Base-by-base conservation (phyloP, 2,888 invertebrate species). In the Microdon myrmicae region DNA sequence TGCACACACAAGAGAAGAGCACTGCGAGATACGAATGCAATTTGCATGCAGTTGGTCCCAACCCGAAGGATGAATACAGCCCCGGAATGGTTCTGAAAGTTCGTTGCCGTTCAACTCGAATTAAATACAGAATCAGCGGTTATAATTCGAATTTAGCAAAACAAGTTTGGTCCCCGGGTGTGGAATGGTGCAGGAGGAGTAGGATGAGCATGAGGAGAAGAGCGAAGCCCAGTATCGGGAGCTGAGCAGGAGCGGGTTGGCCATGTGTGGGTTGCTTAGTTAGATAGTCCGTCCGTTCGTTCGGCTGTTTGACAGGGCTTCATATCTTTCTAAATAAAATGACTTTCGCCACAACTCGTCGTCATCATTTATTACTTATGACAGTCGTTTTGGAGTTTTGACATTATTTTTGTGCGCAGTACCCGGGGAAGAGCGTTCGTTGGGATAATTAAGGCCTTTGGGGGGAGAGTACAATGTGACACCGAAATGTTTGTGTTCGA, bases 311-410 rank as follows among this genome's bases (percentile, higher is more conserved):
- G n/a, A n/a, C n/a, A n/a, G n/a, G n/a, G n/a, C n/a, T n/a, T n/a
- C n/a, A n/a, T n/a, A n/a, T n/a, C n/a, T 49, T 31, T 32, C 32
- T 37, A 35, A 38, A 49, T 49, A 49, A 49, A 49, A 39, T 32
- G 22, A n/a, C n/a, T n/a, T 17, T 4, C 13, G 17, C 3, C 19
- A 32, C 39, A 49, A 22, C 39, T 39, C 39, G 49, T 39, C 39
- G 49, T 49, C 44, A 25, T 45, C 49, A 39, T 49, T 49, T 49
- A 49, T 39, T 22, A 32, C 25, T 31, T 13, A 12, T 29, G 49
- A 49, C 29, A 49, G 38, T 17, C 23, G 20, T n/a, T n/a, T 23
- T 19, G 32, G 8, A 6, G 16, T 4, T 20, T 29, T 12, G 19
- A 8, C 14, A 13, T 23, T 3, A 2, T 8, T 17, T 14, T 43